Percentiles rank a stretch among this genome's conserved stretches.
These are phyloP conservation scores for Ormyrus thymus DNA, from an alignment of 2,888 invertebrate genomes.

Conservation along the genomic window DNA sequence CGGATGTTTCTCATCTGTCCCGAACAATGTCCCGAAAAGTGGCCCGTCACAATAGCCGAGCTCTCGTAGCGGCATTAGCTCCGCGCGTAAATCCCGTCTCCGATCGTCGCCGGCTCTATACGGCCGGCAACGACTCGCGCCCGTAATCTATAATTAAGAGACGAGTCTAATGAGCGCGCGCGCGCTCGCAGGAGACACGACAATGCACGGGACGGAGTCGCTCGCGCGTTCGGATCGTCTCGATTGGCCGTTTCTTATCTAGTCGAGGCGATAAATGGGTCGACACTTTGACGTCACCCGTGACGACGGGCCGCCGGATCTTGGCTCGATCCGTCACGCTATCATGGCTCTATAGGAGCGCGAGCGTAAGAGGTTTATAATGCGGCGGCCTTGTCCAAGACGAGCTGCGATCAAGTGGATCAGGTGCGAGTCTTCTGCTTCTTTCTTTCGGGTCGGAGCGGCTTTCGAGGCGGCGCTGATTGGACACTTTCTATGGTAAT, in stretches of 20 bases:
- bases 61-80: no score
- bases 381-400: conserved; percentile 21
- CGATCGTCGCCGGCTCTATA: no score
- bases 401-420: background rate
- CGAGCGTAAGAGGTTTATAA: background rate
- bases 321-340: background rate
- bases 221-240: background rate
- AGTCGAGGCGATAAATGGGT: conserved; percentile 50
- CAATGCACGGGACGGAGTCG: no score
- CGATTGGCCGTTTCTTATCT: conserved; percentile 55
- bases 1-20: no score
- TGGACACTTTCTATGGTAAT: no score
- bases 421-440: background rate
- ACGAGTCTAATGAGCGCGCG: no score
- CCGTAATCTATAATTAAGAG: no score
- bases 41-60: no score
- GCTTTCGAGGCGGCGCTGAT: background rate
- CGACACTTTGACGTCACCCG: conserved; percentile 49
- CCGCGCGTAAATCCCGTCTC: no score
- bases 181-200: no score
- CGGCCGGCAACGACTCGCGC: no score
- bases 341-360: background rate
- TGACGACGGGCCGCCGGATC: conserved; percentile 25
- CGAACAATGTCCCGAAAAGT: no score
- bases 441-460: background rate